Evolutionary conservation across 92 coral and sea anemone genomes (phyloP), one percentile per base, ranked within the genome.

Genomic region (Plumapathes pennacea): DNA sequence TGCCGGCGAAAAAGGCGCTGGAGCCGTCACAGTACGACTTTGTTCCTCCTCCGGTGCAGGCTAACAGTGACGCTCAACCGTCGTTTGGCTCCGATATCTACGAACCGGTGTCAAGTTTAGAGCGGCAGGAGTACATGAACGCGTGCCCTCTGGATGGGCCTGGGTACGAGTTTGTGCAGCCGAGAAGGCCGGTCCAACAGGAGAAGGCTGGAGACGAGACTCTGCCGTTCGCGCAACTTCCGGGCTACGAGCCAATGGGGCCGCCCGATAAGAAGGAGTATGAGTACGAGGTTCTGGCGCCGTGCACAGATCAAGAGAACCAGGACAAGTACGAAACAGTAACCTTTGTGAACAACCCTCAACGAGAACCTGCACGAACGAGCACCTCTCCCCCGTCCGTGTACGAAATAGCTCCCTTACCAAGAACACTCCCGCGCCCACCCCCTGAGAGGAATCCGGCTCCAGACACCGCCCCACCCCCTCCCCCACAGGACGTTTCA

Each of bases 371-470:
- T 12, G 5, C 7, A 17, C 9, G 6, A 7, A 44, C 6, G 5
- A 15, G 50, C 9, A 12, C 50, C 50, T 13, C 50, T 15, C 43
- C 64, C 32, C 47, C 80, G 32, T 67, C 96, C 13, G 54, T 88
- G 38, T 94, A 94, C 58, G 96, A 84, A 53, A 83, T 88, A 14
- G 82, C 83, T 3, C 96, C 95, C 2, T n/a, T n/a, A n/a, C n/a
- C n/a, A n/a, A n/a, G n/a, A n/a, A n/a, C n/a, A n/a, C n/a, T 2
- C 56, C 50, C 14, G 46, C 52, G 36, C 50, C n/a, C 58, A 47
- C 70, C 70, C 20, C 70, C 70, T 7, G 19, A 33, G 28, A 41
- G 57, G 4, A 55, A 57, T 13, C 56, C 45, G 3, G 70, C 46
- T 32, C 70, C 70, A 8, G 50, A 46, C 21, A 57, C 56, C 11